Conservation (phyloP, 2,888 invertebrate genomes). For the Fabriciana adippe region DNA sequence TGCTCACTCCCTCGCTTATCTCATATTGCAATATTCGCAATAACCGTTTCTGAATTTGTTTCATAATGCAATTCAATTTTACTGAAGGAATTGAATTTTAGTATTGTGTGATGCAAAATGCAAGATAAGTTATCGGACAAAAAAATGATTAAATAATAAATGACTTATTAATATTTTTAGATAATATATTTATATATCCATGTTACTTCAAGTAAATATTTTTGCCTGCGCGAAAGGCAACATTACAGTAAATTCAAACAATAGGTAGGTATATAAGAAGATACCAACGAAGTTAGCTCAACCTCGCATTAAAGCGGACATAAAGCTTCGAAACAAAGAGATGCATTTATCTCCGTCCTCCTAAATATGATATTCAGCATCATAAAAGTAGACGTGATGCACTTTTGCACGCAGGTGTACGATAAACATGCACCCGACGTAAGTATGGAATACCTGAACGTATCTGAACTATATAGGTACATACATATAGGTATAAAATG, state of each 20-base stretch:
- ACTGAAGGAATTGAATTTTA: conserved; percentile 33
- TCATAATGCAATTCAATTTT: conserved; percentile 44
- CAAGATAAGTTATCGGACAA: neutral
- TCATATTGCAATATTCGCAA: conserved; percentile 48
- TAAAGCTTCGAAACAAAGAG: conserved; percentile 66
- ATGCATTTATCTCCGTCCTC: conserved; percentile 59
- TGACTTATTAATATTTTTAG: too few species aligned
- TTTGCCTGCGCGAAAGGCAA: neutral
- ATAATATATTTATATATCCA: too few species aligned
- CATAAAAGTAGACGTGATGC: conserved; percentile 52
- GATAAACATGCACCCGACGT: conserved; percentile 11
- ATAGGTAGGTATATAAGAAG: conserved; percentile 13
- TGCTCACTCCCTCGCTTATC: conserved; percentile 54
- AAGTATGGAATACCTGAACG: neutral
- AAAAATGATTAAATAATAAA: neutral
- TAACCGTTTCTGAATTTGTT: conserved; percentile 45
- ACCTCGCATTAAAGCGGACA: conserved; percentile 53
- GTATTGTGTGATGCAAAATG: conserved; percentile 11
- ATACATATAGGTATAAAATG: neutral
- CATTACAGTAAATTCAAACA: conserved; percentile 13
- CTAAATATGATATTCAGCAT: conserved; percentile 59
- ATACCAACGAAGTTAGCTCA: conserved; percentile 48
- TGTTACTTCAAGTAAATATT: too few species aligned
- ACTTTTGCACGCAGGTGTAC: conserved; percentile 45
- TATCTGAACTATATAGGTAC: conserved; percentile 5